phyloP scores from a whole-genome alignment of 2,797 vertebrate genomes.

The Serranus cabrilla region DNA sequence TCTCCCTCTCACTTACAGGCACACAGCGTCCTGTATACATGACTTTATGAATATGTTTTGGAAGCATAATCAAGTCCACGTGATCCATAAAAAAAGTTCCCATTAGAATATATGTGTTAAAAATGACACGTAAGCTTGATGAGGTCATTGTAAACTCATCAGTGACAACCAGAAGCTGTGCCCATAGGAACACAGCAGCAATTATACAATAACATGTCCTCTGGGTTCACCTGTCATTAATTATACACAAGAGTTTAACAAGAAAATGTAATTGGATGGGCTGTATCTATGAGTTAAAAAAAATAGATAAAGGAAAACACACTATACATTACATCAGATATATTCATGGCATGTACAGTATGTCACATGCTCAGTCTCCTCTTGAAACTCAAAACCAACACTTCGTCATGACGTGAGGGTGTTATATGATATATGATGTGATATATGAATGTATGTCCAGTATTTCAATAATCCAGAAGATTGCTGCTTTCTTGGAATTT shows the following conservation, averaged over 20 bases:
- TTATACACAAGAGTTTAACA: neutral
- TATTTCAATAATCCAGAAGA: slow-evolving; percentile 6
- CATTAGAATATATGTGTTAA: neutral
- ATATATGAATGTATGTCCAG: slow-evolving; percentile 10
- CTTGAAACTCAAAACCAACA: slow-evolving; percentile 32
- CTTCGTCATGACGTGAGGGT: neutral
- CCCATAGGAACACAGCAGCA: slow-evolving; percentile 14
- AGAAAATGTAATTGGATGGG: neutral
- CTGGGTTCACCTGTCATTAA: neutral
- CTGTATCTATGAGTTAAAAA: neutral
- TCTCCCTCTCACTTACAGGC: slow-evolving; percentile 31
- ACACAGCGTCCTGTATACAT: slow-evolving; percentile 26
- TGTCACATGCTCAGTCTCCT: slow-evolving; percentile 10
- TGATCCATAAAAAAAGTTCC: neutral
- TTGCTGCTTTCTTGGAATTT: slow-evolving; percentile 11
- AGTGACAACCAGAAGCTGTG: neutral
- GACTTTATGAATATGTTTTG: slow-evolving; percentile 10
- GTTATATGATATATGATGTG: slow-evolving; percentile 12
- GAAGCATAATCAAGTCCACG: neutral
- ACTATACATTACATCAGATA: neutral
- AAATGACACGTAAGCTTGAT: slow-evolving; percentile 14
- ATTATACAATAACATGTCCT: slow-evolving; percentile 6
- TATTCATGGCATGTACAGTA: slow-evolving; percentile 9
- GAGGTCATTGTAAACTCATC: slow-evolving; percentile 20
- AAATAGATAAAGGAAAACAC: neutral